Conservation (phyloP, 2,888 invertebrate species). For the Ommatoiulus sabulosus region DNA sequence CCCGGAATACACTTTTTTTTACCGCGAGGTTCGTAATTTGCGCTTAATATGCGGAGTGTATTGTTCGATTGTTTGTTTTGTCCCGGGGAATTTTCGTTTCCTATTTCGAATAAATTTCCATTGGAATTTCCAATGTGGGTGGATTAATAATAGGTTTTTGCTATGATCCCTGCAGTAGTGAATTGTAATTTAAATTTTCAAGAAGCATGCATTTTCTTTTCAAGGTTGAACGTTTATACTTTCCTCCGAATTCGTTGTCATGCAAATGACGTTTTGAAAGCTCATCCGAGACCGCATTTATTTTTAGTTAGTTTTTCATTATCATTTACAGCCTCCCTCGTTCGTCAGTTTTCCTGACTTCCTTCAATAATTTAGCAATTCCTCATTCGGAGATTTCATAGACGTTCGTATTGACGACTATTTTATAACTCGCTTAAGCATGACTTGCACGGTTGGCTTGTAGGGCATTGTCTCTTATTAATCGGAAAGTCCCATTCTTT, state of each 20-base stretch:
- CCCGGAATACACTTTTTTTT: neutral
- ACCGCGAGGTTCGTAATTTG: neutral
- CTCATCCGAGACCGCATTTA: neutral
- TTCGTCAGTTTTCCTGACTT: neutral
- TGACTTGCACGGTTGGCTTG: neutral
- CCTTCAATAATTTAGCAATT: neutral
- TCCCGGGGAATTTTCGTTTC: conserved; percentile 1
- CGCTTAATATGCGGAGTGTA: neutral
- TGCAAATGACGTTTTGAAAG: conserved; percentile 40
- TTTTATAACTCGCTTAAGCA: neutral
- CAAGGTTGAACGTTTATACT: conserved; percentile 27
- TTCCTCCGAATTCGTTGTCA: conserved; percentile 12
- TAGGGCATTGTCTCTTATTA: neutral
- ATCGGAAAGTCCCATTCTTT: conserved; percentile 7
- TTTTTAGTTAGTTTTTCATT: conserved; percentile 30
- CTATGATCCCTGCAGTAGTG: conserved; percentile 5
- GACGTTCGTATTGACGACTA: neutral
- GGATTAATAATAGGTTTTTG: conserved; percentile 13
- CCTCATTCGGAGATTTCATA: neutral
- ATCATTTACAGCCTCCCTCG: neutral
- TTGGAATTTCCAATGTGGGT: conserved; percentile 21
- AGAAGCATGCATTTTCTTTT: neutral
- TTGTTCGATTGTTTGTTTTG: conserved; percentile 17
- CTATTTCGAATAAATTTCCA: neutral
- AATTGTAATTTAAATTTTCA: conserved; percentile 4